These are phyloP conservation scores for Paralichthys olivaceus DNA, from an alignment of 2,113 vertebrate genomes.

Conservation along the genomic window DNA sequence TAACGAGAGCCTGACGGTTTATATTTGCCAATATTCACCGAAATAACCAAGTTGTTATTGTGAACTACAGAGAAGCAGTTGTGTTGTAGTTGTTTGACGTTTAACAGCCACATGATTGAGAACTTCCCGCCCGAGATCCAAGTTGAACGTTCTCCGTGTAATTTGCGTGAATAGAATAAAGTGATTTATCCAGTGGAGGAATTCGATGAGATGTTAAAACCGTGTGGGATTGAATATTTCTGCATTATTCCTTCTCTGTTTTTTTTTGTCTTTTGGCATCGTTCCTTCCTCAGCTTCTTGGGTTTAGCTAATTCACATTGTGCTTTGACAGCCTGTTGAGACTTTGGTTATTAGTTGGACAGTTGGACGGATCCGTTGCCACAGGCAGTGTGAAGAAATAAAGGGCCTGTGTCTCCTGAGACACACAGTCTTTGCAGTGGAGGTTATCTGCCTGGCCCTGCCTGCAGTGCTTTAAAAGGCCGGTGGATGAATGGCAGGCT, in stretches of 20 bases:
- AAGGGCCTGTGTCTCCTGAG: conserved; percentile 39
- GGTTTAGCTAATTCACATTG: conserved; percentile 12
- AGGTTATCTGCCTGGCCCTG: conserved; percentile 55
- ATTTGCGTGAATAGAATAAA: not conserved
- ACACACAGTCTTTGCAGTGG: conserved; percentile 1
- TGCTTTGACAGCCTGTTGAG: conserved; percentile 12
- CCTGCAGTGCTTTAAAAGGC: conserved; percentile 49
- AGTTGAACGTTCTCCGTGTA: not conserved
- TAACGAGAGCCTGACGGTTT: too few species aligned
- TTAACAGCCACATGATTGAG: not conserved
- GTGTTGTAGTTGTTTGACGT: not conserved
- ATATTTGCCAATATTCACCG: too few species aligned
- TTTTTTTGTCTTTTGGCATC: not conserved
- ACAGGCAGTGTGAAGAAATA: conserved; percentile 32
- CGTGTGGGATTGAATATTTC: not conserved
- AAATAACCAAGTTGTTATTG: too few species aligned
- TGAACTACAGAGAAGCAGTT: not conserved
- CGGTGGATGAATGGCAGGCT: conserved; percentile 50
- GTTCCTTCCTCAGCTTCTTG: not conserved
- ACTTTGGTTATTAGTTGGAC: conserved; percentile 24
- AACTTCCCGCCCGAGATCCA: not conserved
- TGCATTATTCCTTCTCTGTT: too few species aligned
- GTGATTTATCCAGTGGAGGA: not conserved
- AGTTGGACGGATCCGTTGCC: conserved; percentile 36
- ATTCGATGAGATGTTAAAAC: not conserved